Evolutionary conservation across 2,888 invertebrate genomes (phyloP), one percentile per base, ranked within the genome.

Genomic region (Cloeon dipterum): DNA sequence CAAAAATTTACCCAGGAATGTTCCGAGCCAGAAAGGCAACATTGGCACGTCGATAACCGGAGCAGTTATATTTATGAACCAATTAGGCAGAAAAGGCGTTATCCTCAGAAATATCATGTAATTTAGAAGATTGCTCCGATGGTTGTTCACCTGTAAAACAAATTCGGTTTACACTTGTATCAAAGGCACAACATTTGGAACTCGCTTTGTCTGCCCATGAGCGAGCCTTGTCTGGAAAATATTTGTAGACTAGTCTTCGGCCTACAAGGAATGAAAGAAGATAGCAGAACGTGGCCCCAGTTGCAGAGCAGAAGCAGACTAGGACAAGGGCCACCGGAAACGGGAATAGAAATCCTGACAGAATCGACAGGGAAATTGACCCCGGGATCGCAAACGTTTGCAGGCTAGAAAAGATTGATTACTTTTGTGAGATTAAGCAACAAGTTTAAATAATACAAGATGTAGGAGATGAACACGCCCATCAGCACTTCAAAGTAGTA

Each of bases 341-440:
- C 41, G 88, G 82, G 54, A 94, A 98, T 26, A 98, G 63, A 56
- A 93, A 98, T 43, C 98, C 98, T 42, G 91, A 88, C 37, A 98
- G 65, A 48, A 98, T 91, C 43, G 94, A 96, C 38, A 98, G 65
- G 54, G 96, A 98, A 52, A 98, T 74, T 13, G 96, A 96, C 44
- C 98, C 98, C 42, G 98, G 98, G 62, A 98, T 98, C 50, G 96
- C 96, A 65, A 98, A 98, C 42, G 96, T 89, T 70, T 98, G 98
- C 52, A 98, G 68, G 59, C 89, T 91, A 58, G 55, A 53, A 49
- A 45, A 4, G 16, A 26, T 23, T 16, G 5, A 5, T 2, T 20
- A 10, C 13, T 8, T 16, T 25, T 26, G 11, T 17, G 8, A 18
- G 14, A 10, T 10, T 36, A 19, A 35, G 13, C 32, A 41, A 42